Percentiles rank a stretch among this genome's conserved stretches.
Evolutionary conservation across 92 coral and sea anemone species (phyloP).

Genomic region (Epizoanthus stellaris): DNA sequence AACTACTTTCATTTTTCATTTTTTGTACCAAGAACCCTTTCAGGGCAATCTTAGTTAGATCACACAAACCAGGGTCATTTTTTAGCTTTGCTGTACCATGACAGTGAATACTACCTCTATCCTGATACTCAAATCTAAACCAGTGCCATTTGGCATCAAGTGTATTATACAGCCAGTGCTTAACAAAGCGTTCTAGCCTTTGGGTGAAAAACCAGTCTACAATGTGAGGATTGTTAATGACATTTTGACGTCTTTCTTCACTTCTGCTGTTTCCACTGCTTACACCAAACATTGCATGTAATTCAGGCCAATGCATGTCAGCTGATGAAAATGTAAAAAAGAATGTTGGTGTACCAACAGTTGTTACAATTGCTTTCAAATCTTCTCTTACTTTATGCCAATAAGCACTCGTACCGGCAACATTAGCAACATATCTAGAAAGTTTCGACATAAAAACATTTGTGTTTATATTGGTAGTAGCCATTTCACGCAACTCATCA

Average conservation of each 20-base stretch:
- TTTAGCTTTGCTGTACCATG: too few species aligned
- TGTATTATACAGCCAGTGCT: slow-evolving; percentile 62
- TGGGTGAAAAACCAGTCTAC: slow-evolving; percentile 41
- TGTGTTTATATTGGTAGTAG: slow-evolving; percentile 35
- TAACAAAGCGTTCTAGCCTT: slow-evolving; percentile 52
- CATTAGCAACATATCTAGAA: neutral
- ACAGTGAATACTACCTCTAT: too few species aligned
- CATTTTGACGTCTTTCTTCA: slow-evolving; percentile 41
- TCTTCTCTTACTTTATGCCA: neutral
- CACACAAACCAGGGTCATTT: neutral
- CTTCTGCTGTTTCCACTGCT: slow-evolving; percentile 1
- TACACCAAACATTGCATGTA: neutral
- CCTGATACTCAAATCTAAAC: slow-evolving; percentile 34
- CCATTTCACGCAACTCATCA: slow-evolving; percentile 54
- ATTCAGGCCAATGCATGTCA: too few species aligned
- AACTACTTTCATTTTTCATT: slow-evolving; percentile 31
- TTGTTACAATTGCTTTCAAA: slow-evolving; percentile 28
- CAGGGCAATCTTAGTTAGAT: slow-evolving; percentile 36
- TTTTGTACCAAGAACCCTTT: slow-evolving; percentile 63
- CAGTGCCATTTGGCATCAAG: slow-evolving; percentile 1
- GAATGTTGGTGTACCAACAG: slow-evolving; percentile 47
- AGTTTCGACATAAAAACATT: slow-evolving; percentile 29
- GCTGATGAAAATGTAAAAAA: neutral
- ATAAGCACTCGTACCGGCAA: slow-evolving; percentile 36
- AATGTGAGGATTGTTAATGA: slow-evolving; percentile 34